Evolutionary conservation across 2,888 invertebrate species (phyloP).

Genomic region (Lacanobia wlatinum): DNA sequence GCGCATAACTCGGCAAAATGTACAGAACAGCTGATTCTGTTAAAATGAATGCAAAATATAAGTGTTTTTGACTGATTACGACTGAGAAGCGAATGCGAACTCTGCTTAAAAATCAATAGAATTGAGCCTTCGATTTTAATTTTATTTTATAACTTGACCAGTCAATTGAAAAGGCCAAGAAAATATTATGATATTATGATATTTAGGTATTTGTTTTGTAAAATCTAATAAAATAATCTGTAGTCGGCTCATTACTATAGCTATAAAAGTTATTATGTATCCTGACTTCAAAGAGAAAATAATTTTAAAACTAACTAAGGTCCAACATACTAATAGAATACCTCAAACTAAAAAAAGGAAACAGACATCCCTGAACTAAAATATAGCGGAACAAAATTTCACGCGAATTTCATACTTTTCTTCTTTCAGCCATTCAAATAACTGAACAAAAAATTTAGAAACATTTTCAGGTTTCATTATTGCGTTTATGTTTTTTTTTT

Average conservation of each 20-base stretch:
- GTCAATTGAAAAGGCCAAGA: no score
- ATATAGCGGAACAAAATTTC: background rate
- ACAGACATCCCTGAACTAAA: background rate
- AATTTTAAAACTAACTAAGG: background rate
- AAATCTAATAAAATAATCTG: background rate
- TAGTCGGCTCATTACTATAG: background rate
- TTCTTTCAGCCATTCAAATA: constrained; percentile 7
- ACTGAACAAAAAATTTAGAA: constrained; percentile 23
- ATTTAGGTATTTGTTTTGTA: no score
- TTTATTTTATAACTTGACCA: no score
- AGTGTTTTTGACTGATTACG: no score
- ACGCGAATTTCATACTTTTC: background rate
- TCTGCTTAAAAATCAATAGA: no score
- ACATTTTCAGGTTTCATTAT: constrained; percentile 39
- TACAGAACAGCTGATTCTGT: no score
- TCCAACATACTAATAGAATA: background rate
- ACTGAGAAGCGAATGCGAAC: no score
- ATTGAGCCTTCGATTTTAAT: no score
- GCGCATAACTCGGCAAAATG: no score
- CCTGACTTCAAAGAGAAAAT: background rate
- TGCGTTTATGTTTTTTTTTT: constrained; percentile 34
- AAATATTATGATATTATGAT: no score
- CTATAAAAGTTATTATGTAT: background rate
- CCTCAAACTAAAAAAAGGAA: background rate
- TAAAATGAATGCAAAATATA: no score